Conservation (phyloP, 2,888 invertebrate species). For the Hypsopygia costalis region DNA sequence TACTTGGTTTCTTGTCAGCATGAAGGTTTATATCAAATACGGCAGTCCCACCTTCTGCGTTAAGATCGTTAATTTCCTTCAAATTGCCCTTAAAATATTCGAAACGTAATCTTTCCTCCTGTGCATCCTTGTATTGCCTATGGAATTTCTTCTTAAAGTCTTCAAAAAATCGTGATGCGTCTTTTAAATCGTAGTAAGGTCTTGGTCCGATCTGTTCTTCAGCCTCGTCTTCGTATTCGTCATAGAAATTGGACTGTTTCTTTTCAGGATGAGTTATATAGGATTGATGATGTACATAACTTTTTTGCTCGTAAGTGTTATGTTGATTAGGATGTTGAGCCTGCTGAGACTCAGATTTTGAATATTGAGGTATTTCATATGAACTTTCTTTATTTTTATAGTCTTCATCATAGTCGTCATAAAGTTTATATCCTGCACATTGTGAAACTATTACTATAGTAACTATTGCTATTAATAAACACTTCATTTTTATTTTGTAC, state of each 20-base stretch:
- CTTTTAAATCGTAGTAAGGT: conserved; percentile 6
- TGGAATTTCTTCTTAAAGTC: conserved; percentile 39
- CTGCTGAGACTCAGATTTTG: neutral
- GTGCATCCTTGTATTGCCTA: conserved; percentile 41
- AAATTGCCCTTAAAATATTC: conserved; percentile 44
- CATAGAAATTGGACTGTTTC: neutral
- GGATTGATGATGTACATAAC: no score
- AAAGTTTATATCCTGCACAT: neutral
- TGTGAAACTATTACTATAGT: neutral
- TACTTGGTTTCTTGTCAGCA: neutral
- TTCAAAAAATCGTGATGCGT: conserved; percentile 31
- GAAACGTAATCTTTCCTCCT: conserved; percentile 38
- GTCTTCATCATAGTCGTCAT: no score
- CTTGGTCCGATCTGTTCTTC: neutral
- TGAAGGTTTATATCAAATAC: conserved; percentile 39
- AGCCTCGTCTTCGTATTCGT: neutral
- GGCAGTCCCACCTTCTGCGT: conserved; percentile 24
- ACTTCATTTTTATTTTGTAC: conserved; percentile 3
- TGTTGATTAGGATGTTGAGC: neutral
- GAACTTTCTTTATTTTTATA: no score
- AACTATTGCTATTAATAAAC: neutral
- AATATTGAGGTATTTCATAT: neutral
- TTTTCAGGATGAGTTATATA: neutral
- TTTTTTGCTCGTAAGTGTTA: neutral
- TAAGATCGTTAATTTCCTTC: conserved; percentile 46